phyloP scores from a whole-genome alignment of 2,113 vertebrate species.

The Callaeas wilsoni region DNA sequence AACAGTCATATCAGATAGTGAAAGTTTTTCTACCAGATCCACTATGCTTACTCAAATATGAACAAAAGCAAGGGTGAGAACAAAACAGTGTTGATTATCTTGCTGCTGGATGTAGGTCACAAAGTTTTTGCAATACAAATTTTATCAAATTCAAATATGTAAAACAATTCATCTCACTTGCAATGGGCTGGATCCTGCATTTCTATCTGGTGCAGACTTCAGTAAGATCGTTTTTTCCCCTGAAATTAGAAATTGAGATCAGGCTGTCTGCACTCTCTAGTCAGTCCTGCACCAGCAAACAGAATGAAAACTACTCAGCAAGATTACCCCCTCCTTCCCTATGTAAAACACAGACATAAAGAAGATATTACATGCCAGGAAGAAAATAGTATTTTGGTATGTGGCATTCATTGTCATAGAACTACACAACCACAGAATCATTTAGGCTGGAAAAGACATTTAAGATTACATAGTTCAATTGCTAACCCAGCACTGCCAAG shows the following conservation, averaged over 20 bases:
- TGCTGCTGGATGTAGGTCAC: neutral
- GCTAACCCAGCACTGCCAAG: neutral
- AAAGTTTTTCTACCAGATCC: neutral
- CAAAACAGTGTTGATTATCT: neutral
- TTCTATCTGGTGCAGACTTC: neutral
- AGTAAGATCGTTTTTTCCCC: neutral
- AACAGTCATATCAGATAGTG: neutral
- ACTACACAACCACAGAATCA: neutral
- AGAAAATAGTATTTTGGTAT: neutral
- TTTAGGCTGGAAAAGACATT: neutral
- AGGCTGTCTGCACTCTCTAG: neutral
- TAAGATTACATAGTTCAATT: neutral
- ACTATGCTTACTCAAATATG: neutral
- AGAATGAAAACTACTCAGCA: neutral
- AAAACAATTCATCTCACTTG: neutral
- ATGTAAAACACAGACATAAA: neutral
- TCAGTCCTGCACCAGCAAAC: neutral
- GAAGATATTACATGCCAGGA: neutral
- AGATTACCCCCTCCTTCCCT: neutral
- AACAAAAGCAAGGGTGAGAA: neutral
- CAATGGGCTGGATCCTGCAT: neutral
- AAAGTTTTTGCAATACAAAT: neutral
- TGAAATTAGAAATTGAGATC: conserved; percentile 18
- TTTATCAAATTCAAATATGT: neutral
- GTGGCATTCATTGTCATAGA: neutral